A percentile compares a stretch with the other conserved stretches of the same genome.
phyloP scores from a whole-genome alignment of 2,888 invertebrate species.

The Hymenopus coronatus region DNA sequence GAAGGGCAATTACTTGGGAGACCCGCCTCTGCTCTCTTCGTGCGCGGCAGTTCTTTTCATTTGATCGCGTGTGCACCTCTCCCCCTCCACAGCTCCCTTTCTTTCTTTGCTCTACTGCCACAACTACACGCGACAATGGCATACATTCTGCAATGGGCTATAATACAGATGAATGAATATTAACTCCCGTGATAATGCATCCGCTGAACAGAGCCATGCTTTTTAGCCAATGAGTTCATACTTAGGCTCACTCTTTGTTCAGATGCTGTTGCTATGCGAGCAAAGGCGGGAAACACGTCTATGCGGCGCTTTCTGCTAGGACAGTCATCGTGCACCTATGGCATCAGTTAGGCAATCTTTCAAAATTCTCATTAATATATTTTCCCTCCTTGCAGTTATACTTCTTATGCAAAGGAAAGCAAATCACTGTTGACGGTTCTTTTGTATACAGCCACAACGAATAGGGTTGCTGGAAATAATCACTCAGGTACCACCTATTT shows the following conservation, averaged over 20 bases:
- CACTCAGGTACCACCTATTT: background rate
- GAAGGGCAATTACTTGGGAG: background rate
- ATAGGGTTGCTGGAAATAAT: background rate
- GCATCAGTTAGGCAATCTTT: background rate
- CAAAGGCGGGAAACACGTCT: background rate
- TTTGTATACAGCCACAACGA: background rate
- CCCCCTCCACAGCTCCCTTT: background rate
- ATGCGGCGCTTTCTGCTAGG: background rate
- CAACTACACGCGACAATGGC: background rate
- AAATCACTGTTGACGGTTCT: background rate
- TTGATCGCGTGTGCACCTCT: background rate
- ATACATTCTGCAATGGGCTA: background rate
- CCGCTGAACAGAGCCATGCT: slow-evolving; percentile 14
- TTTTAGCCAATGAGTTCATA: slow-evolving; percentile 25
- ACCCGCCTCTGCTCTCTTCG: background rate
- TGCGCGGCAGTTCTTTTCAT: background rate
- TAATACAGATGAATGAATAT: background rate
- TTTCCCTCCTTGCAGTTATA: background rate
- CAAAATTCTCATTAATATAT: background rate
- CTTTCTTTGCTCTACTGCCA: background rate
- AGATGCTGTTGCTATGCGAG: background rate
- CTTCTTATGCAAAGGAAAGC: background rate
- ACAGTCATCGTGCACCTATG: background rate
- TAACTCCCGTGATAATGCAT: slow-evolving; percentile 2
- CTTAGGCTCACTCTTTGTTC: background rate